Percentiles rank a stretch among this genome's conserved stretches.
Conservation (phyloP, 1,140 invertebrate genomes). For the Tetramorium parvispinum region DNA sequence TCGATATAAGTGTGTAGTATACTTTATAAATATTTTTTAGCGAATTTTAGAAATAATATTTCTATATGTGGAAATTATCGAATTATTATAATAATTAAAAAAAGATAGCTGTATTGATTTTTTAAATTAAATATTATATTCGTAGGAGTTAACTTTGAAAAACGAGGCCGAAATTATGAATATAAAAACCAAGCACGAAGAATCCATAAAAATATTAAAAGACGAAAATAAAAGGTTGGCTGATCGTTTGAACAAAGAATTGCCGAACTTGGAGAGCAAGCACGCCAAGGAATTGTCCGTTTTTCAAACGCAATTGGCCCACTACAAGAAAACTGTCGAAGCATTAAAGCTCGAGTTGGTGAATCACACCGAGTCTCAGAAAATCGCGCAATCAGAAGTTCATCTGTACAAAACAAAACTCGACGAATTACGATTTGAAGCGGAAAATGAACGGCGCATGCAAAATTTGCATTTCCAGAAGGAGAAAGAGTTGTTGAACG, state of each 20-base stretch:
- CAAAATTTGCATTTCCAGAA: constrained; percentile 70
- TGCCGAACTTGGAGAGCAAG: constrained; percentile 77
- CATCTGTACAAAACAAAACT: constrained; percentile 74
- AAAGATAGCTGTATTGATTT: background rate
- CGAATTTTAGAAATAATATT: background rate
- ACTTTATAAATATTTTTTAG: background rate
- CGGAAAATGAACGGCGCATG: constrained; percentile 61
- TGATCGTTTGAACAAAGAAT: constrained; percentile 76
- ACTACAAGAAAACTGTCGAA: constrained; percentile 82
- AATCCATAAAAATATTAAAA: constrained; percentile 72
- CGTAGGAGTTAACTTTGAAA: constrained; percentile 73
- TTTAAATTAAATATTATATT: constrained; percentile 35
- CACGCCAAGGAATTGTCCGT: constrained; percentile 82
- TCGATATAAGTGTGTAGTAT: background rate
- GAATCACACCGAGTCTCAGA: constrained; percentile 73
- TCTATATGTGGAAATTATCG: background rate
- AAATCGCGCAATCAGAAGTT: constrained; percentile 73
- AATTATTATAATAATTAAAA: background rate
- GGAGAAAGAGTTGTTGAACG: constrained; percentile 78
- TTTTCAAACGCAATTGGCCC: constrained; percentile 79
- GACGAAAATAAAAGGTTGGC: constrained; percentile 77
- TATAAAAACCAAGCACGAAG: constrained; percentile 76
- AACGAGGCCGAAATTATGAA: constrained; percentile 74
- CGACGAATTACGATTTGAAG: constrained; percentile 70
- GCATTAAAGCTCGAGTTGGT: constrained; percentile 79